A percentile compares a stretch with the other conserved stretches of the same genome.
Conservation (phyloP, 2,113 vertebrate species). For the Crocuta crocuta region DNA sequence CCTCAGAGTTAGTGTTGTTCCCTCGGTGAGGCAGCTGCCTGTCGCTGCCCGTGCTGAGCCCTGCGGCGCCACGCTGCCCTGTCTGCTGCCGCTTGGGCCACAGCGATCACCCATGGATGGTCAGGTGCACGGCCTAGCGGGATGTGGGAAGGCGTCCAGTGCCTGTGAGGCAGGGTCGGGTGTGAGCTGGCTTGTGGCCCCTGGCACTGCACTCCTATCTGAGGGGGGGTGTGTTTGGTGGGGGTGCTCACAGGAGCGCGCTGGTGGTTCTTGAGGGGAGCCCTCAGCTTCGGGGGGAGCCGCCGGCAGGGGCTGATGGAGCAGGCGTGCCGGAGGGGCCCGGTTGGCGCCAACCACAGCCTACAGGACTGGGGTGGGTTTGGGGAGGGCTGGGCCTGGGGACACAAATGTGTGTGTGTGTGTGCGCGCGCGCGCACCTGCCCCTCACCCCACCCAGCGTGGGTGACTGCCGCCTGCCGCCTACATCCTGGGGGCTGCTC, state of each 20-base stretch:
- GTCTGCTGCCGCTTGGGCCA: accelerated
- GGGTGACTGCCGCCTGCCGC: not conserved
- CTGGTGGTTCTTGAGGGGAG: too few relatives aligned
- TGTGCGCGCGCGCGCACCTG: not conserved
- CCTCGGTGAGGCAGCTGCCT: not conserved
- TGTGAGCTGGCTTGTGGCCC: not conserved
- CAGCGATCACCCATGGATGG: accelerated
- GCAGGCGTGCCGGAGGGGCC: not conserved
- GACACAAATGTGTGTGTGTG: too few relatives aligned
- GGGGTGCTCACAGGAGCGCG: not conserved
- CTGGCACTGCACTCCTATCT: accelerated
- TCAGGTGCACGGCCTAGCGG: not conserved
- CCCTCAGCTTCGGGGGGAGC: not conserved
- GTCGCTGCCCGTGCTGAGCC: not conserved
- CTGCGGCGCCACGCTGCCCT: not conserved
- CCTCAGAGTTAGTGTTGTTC: not conserved
- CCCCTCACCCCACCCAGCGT: accelerated
- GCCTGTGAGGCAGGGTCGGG: not conserved
- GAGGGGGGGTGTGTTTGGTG: not conserved
- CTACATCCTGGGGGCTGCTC: not conserved
- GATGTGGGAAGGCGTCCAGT: not conserved
- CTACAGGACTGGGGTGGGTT: too few relatives aligned
- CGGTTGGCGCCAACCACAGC: not conserved
- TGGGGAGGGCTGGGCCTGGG: not conserved
- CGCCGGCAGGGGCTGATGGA: not conserved